Percentiles rank a stretch among this genome's conserved stretches.
Conservation (phyloP, 2,113 vertebrate species). For the Steatornis caripensis region DNA sequence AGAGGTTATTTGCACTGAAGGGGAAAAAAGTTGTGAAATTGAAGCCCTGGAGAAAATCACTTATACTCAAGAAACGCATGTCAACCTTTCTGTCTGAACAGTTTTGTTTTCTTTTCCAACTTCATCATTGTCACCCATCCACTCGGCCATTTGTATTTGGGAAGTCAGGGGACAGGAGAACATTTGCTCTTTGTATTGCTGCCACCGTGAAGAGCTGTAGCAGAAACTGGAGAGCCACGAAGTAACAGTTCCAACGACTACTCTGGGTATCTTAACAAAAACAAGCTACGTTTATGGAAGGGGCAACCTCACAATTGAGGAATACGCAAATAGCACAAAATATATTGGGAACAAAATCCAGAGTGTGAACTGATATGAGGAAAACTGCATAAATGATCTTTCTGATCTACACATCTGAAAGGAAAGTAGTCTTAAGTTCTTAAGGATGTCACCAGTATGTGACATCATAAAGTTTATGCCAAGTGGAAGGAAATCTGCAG, state of each 20-base stretch:
- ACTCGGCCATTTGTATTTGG: not conserved
- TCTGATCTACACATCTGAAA: not conserved
- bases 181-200: not conserved
- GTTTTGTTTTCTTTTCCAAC: not conserved
- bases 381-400: not conserved
- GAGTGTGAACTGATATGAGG: not conserved
- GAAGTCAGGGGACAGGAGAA: not conserved
- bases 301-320: not conserved
- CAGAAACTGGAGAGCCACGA: not conserved
- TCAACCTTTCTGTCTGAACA: constrained; percentile 17
- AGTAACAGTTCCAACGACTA: not conserved
- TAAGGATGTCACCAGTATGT: not conserved
- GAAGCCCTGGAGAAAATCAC: constrained; percentile 10
- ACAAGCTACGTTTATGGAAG: not conserved
- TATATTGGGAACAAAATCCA: not conserved
- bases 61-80: constrained; percentile 13
- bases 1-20: not conserved
- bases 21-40: not conserved
- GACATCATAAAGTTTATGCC: not conserved
- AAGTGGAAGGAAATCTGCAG: not conserved
- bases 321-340: not conserved
- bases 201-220: not conserved
- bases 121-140: constrained; percentile 10
- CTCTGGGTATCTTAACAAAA: not conserved
- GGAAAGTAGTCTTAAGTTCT: not conserved